Base-by-base conservation (phyloP, 2,888 invertebrate genomes). In the Drosophila siamana region DNA sequence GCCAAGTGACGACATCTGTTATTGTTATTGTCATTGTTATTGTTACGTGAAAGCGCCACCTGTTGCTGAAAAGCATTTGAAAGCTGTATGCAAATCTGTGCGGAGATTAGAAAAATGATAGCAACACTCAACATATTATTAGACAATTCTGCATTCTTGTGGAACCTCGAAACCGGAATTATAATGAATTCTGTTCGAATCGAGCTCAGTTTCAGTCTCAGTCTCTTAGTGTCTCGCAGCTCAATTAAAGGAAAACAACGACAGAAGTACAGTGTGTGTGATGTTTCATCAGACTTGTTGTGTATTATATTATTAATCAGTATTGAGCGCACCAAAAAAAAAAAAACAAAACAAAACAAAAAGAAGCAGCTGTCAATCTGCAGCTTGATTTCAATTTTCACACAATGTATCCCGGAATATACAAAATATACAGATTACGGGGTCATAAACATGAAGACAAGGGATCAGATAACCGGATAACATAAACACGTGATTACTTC, bases 401-500 rank as follows among this genome's bases (percentile, higher is more conserved):
- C 13, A 56, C 16, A 38, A 47, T 48, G 22, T 13, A 36, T 46
- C 15, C 52, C 24, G 66, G 44, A 13, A 38, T 38, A 15, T 40
- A 28, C 13, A 52, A 19, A 50, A 6, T 26, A 51, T 15, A 51
- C 30, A 19, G 48, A 48, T 36, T 48, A 48, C 22, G 48, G 48
- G 33, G 51, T 51, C 43, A 66, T 8, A 67, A 28, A 16, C 28
- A 44, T 22, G n/a, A 43, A 59, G 48, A 38, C 22, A 68, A 47
- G 22, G 7, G 11, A 9, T 7, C 36, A 36, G 52, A 69, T 38
- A 59, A 40, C 52, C 52, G 40, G 48, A 65, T 48, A 54, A 28
- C 15, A 26, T 43, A 36, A 57, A 66, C 70, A 78, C 71, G 63
- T 70, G 69, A 72, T 82, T 63, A 51, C 51, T 86, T 66, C 65